Conservation (phyloP, 2,113 vertebrate genomes). For the Aphyosemion australe region DNA sequence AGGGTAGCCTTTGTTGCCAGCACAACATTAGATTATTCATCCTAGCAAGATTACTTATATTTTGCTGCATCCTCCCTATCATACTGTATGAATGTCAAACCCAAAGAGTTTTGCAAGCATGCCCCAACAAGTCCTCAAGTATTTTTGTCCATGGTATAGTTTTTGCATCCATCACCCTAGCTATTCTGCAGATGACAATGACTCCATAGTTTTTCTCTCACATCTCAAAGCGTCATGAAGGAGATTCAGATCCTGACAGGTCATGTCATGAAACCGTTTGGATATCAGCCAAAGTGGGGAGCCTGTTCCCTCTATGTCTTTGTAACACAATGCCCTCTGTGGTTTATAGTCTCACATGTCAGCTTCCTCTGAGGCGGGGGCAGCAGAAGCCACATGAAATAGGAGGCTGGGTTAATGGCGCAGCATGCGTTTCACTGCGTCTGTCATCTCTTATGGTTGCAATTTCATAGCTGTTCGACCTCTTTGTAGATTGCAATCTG, state of each 20-base stretch:
- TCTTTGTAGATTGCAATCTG: slow-evolving; percentile 53
- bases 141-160: not conserved
- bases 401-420: slow-evolving; percentile 42
- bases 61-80: not conserved
- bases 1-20: no score
- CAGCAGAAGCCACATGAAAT: slow-evolving; percentile 41
- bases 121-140: not conserved
- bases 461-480: slow-evolving; percentile 44
- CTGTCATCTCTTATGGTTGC: not conserved
- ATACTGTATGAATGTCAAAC: not conserved
- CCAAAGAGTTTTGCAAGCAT: not conserved
- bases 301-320: slow-evolving; percentile 12
- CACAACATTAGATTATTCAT: no score
- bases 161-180: not conserved
- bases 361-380: slow-evolving; percentile 21
- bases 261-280: slow-evolving; percentile 26
- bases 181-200: slow-evolving; percentile 1
- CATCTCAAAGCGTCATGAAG: slow-evolving; percentile 15
- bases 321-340: slow-evolving; percentile 33
- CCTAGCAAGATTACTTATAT: no score
- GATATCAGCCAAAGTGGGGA: slow-evolving; percentile 39
- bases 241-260: slow-evolving; percentile 43
- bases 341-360: slow-evolving; percentile 32
- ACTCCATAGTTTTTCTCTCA: slow-evolving; percentile 1
- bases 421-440: slow-evolving; percentile 12